Percentiles rank a stretch among this genome's conserved stretches.
Conservation (phyloP, 1,140 invertebrate species). For the Eriosoma lanigerum region DNA sequence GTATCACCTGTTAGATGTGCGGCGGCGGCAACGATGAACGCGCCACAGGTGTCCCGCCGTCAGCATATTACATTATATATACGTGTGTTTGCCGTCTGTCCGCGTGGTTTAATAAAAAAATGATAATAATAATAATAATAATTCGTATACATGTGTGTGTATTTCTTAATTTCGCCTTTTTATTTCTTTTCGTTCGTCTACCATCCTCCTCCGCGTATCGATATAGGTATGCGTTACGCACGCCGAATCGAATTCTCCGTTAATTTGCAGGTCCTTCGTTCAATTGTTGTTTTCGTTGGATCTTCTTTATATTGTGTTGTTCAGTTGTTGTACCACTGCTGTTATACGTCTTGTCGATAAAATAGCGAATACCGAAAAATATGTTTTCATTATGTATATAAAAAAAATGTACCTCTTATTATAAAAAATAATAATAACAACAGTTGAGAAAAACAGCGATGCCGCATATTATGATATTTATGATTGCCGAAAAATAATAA, state of each 20-base stretch:
- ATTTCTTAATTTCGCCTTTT: slow-evolving; percentile 45
- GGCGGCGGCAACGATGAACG: slow-evolving; percentile 8
- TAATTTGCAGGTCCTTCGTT: slow-evolving; percentile 44
- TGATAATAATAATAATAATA: slow-evolving; percentile 19
- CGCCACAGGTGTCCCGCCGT: slow-evolving; percentile 36
- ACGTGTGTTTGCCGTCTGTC: slow-evolving; percentile 36
- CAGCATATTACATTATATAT: not conserved
- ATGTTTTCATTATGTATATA: not conserved
- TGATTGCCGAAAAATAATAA: no score
- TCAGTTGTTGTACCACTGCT: not conserved
- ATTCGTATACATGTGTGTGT: not conserved
- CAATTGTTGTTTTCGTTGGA: slow-evolving; percentile 34
- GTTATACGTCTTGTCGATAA: not conserved
- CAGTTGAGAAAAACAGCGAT: no score
- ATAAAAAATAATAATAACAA: no score
- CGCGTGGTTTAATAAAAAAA: slow-evolving; percentile 22
- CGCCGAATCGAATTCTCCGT: slow-evolving; percentile 46
- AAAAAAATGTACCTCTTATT: no score
- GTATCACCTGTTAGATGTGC: slow-evolving; percentile 32
- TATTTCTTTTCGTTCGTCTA: not conserved
- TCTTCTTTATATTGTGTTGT: slow-evolving; percentile 14
- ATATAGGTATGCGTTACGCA: slow-evolving; percentile 26
- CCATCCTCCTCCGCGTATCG: no score
- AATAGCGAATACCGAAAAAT: not conserved
- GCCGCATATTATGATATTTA: no score